phyloP scores from a whole-genome alignment of 1,140 invertebrate species.

The Rhopalosiphum maidis region DNA sequence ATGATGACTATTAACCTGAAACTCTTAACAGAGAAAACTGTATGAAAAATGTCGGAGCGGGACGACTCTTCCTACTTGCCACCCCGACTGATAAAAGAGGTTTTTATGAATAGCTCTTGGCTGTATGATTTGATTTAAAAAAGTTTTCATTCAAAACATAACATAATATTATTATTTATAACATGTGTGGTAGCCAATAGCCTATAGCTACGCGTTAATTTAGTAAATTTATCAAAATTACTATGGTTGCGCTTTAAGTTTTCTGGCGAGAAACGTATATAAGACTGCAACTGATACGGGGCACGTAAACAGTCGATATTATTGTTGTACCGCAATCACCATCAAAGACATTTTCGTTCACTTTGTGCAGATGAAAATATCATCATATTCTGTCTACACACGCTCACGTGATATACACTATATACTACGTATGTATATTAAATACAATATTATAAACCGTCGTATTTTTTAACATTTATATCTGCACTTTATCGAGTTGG shows the following conservation, averaged over 20 bases:
- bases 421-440: neutral
- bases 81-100: too few species aligned
- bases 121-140: too few species aligned
- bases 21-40: too few species aligned
- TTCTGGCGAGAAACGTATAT: neutral
- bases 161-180: too few species aligned
- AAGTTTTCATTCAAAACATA: too few species aligned
- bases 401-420: neutral
- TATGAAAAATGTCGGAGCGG: too few species aligned
- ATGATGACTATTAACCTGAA: too few species aligned
- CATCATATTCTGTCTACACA: neutral
- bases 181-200: neutral
- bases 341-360: conserved; percentile 17
- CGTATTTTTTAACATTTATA: neutral
- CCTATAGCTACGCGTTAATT: neutral
- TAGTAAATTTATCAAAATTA: neutral
- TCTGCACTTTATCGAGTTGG: neutral
- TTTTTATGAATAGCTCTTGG: too few species aligned
- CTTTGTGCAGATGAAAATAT: neutral
- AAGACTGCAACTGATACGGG: neutral
- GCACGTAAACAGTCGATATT: neutral
- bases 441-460: neutral
- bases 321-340: neutral
- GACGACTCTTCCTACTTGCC: too few species aligned
- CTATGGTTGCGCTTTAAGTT: neutral